Evolutionary conservation across 1,140 invertebrate genomes (phyloP).

Genomic region (Nomia melanderi): DNA sequence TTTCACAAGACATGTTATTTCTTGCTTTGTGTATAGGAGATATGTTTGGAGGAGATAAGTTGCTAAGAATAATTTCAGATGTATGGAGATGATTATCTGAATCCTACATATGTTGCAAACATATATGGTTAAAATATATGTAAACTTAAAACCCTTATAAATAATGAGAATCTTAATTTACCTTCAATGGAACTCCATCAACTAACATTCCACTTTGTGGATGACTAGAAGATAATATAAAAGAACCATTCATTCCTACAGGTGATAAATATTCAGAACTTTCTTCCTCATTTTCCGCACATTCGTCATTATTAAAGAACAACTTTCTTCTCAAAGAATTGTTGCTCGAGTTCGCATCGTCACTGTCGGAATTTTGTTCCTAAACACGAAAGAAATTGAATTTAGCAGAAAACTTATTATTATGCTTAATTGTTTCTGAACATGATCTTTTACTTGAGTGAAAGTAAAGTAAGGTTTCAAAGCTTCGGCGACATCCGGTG

Average conservation of each 20-base stretch:
- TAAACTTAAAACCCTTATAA: background rate
- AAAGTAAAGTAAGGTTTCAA: constrained; percentile 84
- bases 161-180: constrained; percentile 51
- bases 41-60: constrained; percentile 70
- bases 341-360: constrained; percentile 74
- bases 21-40: constrained; percentile 70
- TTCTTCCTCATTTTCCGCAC: constrained; percentile 65
- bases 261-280: constrained; percentile 63
- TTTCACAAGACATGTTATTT: constrained; percentile 69
- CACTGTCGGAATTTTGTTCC: constrained; percentile 75
- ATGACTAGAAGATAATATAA: constrained; percentile 65
- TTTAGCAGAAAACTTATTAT: background rate
- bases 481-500: constrained; percentile 82
- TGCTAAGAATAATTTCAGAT: constrained; percentile 54
- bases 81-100: constrained; percentile 55
- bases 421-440: background rate
- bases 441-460: constrained; percentile 77
- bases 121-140: background rate
- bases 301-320: constrained; percentile 73
- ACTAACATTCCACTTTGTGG: constrained; percentile 74
- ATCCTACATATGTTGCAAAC: constrained; percentile 14
- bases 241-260: constrained; percentile 57
- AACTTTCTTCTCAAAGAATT: constrained; percentile 77
- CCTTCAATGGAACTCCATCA: constrained; percentile 70
- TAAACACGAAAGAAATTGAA: constrained; percentile 38